Conservation (phyloP, 2,888 invertebrate species). For the Alloscopus bannaensis region DNA sequence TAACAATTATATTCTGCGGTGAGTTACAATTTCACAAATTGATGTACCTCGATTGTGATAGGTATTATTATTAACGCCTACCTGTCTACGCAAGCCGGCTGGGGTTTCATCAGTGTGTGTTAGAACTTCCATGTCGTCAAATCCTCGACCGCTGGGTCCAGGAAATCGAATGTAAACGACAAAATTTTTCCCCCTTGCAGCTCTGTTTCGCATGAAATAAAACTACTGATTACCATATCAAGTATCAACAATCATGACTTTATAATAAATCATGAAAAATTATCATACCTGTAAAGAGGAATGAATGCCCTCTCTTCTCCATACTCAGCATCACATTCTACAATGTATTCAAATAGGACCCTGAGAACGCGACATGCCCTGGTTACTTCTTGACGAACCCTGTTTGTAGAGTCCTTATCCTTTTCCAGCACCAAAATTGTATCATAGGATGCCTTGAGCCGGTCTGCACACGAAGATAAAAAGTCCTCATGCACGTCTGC, state of each 20-base stretch:
- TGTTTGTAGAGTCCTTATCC: conserved; percentile 77
- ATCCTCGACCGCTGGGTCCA: conserved; percentile 84
- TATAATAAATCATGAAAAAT: background rate
- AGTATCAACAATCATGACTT: background rate
- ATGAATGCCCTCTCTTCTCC: conserved; percentile 91
- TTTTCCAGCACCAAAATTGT: conserved; percentile 83
- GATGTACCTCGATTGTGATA: background rate
- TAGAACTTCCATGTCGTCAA: conserved; percentile 93
- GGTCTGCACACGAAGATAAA: conserved; percentile 93
- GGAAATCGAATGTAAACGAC: conserved; percentile 91
- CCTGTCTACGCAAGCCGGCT: conserved; percentile 87
- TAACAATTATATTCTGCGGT: no score
- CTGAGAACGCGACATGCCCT: conserved; percentile 95
- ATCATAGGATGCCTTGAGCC: conserved; percentile 90
- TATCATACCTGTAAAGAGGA: conserved; percentile 85
- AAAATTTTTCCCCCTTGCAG: conserved; percentile 93
- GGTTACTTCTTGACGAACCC: conserved; percentile 83
- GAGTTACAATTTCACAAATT: background rate
- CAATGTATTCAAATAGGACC: conserved; percentile 95
- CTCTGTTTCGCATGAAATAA: conserved; percentile 80
- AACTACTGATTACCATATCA: no score
- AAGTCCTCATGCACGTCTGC: conserved; percentile 93
- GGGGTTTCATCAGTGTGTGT: conserved; percentile 97
- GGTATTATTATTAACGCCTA: conserved; percentile 74
- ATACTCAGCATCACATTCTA: conserved; percentile 93